Base-by-base conservation (phyloP, 2,113 vertebrate genomes). In the Xerus inauris region DNA sequence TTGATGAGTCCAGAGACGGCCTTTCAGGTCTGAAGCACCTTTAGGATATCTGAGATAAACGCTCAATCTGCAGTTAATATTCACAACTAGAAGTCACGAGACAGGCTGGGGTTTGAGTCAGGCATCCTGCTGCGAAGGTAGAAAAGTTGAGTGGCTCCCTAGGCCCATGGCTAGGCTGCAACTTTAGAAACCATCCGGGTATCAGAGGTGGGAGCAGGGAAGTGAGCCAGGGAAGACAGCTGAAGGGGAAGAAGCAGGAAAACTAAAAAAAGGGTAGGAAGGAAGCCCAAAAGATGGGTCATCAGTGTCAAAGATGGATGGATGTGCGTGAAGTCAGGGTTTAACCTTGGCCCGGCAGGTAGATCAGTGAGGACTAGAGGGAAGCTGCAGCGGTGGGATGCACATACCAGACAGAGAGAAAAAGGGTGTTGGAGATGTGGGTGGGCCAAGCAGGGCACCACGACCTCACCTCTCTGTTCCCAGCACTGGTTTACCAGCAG, bases 381-480 rank as follows among this genome's bases (percentile, higher is more conserved):
- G 19, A 40, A 51, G 13, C 38, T 20, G 17, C 13, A 57, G 54
- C 5, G 35, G 32, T 28, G 8, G 32, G 75, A 19, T 17, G 2
- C 10, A 24, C 32, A 57, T 24, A 14, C 26, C 17, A 57, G 8
- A 20, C 20, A 38, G 30, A 30, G 38, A 57, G 16, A 30, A 5
- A n/a, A 65, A 69, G n/a, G 64, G 57, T 12, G 14, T 22, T 22
- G 40, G 22, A 24, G 19, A 65, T 2, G 35, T 5, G 11, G 28
- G n/a, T 5, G 10, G 12, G 65, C 22, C 1, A 20, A 51, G 30
- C 20, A 77, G 5, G 54, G 26, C 1, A 11, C 0, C 20, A 57
- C 0, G 0, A n/a, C n/a, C 19, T 54, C 20, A 64, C 35, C 20
- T 2, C 30, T 19, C 54, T 4, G 8, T 49, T 42, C 26, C 73